These are phyloP conservation scores for Labrus mixtus DNA, from an alignment of 2,113 vertebrate genomes.

Conservation along the genomic window DNA sequence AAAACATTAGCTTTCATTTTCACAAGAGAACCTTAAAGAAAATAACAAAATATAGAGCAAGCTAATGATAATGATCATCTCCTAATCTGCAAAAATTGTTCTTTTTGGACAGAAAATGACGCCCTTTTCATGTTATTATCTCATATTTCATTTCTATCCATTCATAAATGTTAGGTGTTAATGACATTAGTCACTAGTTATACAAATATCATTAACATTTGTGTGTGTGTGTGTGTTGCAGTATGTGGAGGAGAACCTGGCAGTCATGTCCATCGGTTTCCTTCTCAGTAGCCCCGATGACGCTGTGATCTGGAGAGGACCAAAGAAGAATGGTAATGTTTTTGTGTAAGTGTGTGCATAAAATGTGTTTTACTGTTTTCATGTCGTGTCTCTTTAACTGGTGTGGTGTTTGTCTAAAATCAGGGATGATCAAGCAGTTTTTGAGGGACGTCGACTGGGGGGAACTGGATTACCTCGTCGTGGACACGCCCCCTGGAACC, in stretches of 20 bases:
- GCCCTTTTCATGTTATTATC: too few species aligned
- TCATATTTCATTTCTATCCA: too few species aligned
- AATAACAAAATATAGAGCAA: too few species aligned
- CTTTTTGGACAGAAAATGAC: too few species aligned
- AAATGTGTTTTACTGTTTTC: not conserved
- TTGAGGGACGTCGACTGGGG: slow-evolving; percentile 98
- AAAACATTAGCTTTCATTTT: too few species aligned
- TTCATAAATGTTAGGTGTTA: too few species aligned
- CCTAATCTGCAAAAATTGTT: too few species aligned
- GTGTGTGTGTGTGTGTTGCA: slow-evolving; percentile 73
- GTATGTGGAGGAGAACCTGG: slow-evolving; percentile 96
- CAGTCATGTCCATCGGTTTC: slow-evolving; percentile 97
- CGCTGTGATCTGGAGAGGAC: slow-evolving; percentile 98
- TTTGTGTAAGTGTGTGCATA: not conserved
- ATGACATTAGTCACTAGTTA: too few species aligned
- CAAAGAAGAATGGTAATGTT: slow-evolving; percentile 93
- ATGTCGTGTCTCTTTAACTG: not conserved
- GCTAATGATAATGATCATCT: too few species aligned
- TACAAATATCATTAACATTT: not conserved
- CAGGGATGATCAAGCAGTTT: slow-evolving; percentile 99
- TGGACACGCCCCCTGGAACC: slow-evolving; percentile 95
- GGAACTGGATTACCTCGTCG: slow-evolving; percentile 92
- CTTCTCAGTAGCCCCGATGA: slow-evolving; percentile 95
- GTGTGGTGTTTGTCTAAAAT: not conserved
- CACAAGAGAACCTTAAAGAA: too few species aligned